These are phyloP conservation scores for Graptemys geographica DNA, from an alignment of 2,797 vertebrate species.

Conservation along the genomic window DNA sequence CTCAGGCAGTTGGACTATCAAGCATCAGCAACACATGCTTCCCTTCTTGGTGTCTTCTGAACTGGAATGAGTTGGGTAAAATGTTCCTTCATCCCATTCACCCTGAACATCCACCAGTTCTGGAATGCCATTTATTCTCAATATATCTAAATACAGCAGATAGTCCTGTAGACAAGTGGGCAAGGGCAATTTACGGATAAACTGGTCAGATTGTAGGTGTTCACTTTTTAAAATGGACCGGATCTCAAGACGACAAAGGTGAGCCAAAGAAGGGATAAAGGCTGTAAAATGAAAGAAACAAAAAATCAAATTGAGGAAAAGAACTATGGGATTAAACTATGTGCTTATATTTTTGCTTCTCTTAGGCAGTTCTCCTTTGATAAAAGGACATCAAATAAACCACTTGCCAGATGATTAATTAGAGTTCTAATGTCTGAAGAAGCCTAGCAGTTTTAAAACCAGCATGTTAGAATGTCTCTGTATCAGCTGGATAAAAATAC, in stretches of 20 bases:
- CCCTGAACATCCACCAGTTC: slow-evolving; percentile 17
- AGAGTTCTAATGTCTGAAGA: fast-evolving
- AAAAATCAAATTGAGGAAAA: background rate
- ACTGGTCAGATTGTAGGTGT: slow-evolving; percentile 61
- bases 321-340: fast-evolving
- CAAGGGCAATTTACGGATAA: slow-evolving; percentile 76
- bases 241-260: slow-evolving; percentile 85
- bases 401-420: fast-evolving
- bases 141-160: slow-evolving; percentile 81
- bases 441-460: background rate
- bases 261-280: slow-evolving; percentile 78
- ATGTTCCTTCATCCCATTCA: slow-evolving; percentile 32
- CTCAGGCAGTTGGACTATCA: fast-evolving
- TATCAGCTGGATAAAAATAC: background rate
- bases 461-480: too few species aligned
- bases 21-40: background rate
- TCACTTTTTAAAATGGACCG: slow-evolving; percentile 74
- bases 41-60: slow-evolving; percentile 21
- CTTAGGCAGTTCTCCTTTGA: background rate
- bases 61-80: background rate
- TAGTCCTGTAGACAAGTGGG: slow-evolving; percentile 82
- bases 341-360: background rate
- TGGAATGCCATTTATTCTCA: slow-evolving; percentile 57
- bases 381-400: background rate
- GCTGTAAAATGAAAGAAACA: slow-evolving; percentile 69